Percentiles rank a stretch among this genome's conserved stretches.
phyloP scores from a whole-genome alignment of 2,113 vertebrate species.

The Egretta garzetta region DNA sequence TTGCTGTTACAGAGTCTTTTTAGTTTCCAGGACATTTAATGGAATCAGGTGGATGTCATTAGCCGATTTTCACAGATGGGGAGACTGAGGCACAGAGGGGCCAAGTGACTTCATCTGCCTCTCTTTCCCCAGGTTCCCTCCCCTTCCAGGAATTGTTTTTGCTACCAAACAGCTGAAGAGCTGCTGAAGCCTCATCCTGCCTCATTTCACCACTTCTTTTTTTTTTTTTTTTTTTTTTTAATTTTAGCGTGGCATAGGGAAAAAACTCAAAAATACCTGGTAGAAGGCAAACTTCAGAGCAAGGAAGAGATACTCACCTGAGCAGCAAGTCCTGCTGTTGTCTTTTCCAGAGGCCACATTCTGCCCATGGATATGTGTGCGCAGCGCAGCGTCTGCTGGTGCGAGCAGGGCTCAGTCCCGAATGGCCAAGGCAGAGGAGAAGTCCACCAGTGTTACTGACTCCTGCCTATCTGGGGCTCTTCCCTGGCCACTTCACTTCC shows the following conservation, averaged over 20 bases:
- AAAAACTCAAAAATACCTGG: neutral
- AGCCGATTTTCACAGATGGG: conserved; percentile 47
- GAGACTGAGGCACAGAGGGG: conserved; percentile 59
- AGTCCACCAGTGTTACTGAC: neutral
- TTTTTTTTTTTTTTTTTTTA: neutral
- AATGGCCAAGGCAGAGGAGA: neutral
- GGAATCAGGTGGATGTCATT: conserved; percentile 49
- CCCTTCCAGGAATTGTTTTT: neutral
- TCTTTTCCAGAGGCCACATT: neutral
- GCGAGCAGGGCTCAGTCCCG: neutral
- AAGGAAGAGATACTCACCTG: neutral
- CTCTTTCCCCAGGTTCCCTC: neutral
- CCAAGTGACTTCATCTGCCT: conserved; percentile 6
- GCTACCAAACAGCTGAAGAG: neutral
- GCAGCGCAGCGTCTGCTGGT: neutral
- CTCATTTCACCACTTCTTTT: neutral
- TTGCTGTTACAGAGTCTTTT: conserved; percentile 4
- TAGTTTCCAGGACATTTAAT: conserved; percentile 45
- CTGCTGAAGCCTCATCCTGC: neutral
- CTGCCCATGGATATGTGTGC: neutral
- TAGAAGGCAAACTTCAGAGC: neutral
- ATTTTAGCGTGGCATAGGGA: neutral
- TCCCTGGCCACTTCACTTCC: neutral
- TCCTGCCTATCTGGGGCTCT: neutral
- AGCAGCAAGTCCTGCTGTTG: neutral